Conservation (phyloP, 1,140 invertebrate species). For the Drosophila sp. region DNA sequence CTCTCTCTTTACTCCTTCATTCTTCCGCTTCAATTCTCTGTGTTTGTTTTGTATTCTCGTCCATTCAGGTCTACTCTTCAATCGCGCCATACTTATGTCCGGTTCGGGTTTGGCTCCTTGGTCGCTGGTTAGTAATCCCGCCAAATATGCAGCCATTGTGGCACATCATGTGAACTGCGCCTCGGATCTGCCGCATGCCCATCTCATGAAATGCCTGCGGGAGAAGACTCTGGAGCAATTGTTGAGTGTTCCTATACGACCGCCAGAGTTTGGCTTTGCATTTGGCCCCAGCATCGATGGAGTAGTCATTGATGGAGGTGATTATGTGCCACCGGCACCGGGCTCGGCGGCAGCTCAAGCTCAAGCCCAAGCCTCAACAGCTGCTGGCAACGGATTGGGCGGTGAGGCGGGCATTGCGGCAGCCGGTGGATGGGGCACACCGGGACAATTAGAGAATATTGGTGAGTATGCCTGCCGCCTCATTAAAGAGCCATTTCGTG, state of each 20-base stretch:
- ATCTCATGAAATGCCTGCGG: constrained; percentile 92
- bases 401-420: constrained; percentile 80
- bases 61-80: constrained; percentile 92
- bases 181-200: constrained; percentile 88
- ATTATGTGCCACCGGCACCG: constrained; percentile 74
- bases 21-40: neutral
- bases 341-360: constrained; percentile 71
- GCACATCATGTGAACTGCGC: constrained; percentile 94
- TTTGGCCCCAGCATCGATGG: constrained; percentile 96
- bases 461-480: constrained; percentile 46
- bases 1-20: neutral
- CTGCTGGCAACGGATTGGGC: constrained; percentile 67
- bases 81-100: constrained; percentile 96
- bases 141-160: constrained; percentile 93
- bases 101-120: constrained; percentile 96
- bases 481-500: constrained; percentile 11
- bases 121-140: constrained; percentile 94
- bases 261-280: constrained; percentile 92
- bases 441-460: constrained; percentile 78
- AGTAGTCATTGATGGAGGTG: constrained; percentile 86
- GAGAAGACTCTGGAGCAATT: constrained; percentile 89
- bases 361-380: constrained; percentile 70
- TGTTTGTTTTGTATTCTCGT: neutral
- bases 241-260: constrained; percentile 89
- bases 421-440: constrained; percentile 79